Conservation (phyloP, 2,888 invertebrate genomes). For the Eupithecia exiguata region DNA sequence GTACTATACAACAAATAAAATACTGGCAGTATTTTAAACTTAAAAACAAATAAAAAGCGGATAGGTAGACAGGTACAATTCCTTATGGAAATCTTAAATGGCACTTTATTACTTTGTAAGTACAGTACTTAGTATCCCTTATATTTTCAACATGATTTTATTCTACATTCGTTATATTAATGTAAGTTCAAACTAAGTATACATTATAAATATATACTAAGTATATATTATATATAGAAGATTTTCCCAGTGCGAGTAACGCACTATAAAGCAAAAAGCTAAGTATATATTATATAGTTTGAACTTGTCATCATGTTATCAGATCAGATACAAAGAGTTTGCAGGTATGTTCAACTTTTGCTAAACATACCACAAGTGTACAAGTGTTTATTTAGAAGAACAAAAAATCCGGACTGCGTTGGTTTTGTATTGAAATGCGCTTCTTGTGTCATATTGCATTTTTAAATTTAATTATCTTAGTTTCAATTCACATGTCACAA, state of each 20-base stretch:
- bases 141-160: not conserved
- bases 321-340: not conserved
- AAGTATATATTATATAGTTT: not conserved
- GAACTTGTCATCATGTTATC: not conserved
- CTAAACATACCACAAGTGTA: no score
- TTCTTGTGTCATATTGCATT: no score
- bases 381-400: not conserved
- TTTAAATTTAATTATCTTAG: no score
- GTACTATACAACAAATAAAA: conserved; percentile 67
- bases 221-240: no score
- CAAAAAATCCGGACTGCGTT: not conserved
- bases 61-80: not conserved
- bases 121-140: not conserved
- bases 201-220: no score
- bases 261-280: no score
- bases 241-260: no score
- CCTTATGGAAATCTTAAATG: not conserved
- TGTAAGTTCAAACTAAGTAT: no score
- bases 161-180: not conserved
- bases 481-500: no score
- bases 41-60: not conserved
- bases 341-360: no score
- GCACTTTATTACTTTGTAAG: conserved; percentile 5
- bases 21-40: conserved; percentile 60
- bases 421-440: not conserved